These are phyloP conservation scores for Smithornis capensis DNA, from an alignment of 2,113 vertebrate species.

Conservation along the genomic window DNA sequence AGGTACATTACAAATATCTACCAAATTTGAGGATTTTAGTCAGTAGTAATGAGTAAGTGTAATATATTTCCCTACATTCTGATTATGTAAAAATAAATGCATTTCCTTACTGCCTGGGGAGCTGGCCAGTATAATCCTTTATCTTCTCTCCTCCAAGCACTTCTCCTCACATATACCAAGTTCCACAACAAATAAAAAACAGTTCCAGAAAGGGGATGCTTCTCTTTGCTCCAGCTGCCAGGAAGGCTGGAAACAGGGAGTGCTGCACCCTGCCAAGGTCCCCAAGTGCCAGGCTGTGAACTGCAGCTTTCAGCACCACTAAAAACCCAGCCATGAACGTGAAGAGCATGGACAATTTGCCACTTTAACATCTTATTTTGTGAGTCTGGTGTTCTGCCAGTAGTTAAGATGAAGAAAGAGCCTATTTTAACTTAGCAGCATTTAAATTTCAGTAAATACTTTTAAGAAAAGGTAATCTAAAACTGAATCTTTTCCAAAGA, in stretches of 20 bases:
- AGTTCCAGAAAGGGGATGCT: fast-evolving
- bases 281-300: fast-evolving
- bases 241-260: neutral
- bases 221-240: neutral
- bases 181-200: neutral
- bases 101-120: neutral
- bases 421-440: neutral
- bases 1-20: neutral
- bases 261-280: neutral
- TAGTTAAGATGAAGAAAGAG: neutral
- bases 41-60: neutral
- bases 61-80: neutral
- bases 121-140: neutral
- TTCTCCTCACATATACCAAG: too few relatives aligned
- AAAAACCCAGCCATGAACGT: fast-evolving
- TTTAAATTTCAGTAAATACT: neutral
- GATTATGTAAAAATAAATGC: neutral
- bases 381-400: neutral
- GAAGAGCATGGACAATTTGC: fast-evolving
- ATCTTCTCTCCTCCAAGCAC: neutral
- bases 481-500: neutral
- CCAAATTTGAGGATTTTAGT: neutral
- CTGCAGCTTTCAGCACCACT: neutral
- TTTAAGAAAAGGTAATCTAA: neutral
- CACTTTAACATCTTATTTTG: neutral